Base-by-base conservation (phyloP, 2,888 invertebrate genomes). In the Lottia scabra region DNA sequence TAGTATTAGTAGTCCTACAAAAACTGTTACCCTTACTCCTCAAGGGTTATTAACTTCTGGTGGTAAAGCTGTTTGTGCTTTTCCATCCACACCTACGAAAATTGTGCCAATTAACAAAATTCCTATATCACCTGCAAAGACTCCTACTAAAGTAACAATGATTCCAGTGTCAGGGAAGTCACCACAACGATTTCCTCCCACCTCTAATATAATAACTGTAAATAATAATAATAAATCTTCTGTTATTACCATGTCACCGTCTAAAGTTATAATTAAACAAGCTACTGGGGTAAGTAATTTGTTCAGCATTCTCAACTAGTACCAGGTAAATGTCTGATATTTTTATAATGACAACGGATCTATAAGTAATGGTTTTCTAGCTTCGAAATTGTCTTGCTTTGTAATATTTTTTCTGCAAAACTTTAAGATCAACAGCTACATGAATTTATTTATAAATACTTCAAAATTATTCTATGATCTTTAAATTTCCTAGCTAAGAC, bases 1-100 rank as follows among this genome's bases (percentile, higher is more conserved):
- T 27, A 19, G 63, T 63, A 73, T 63, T 74, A 75, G 45, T 70
- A 68, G 68, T 87, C 88, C 89, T 15, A 87, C 92, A 8, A 93
- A 93, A 88, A 92, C 93, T 0, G 92, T 93, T 65, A 93, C 93
- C 15, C 88, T 93, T 68, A 92, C 92, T 56, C 93, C 93, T 84
- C 93, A 93, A 65, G 84, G 86, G 43, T 78, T 86, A 30, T 74
- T 84, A 19, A 86, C 88, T 15, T 84, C 87, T 4, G 78, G 79
- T 27, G 86, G 85, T 70, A 79, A 78, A 27, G 80, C 80, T 30
- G 81, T 87, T 70, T 75, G 85, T 71, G 79, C 81, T 73, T 69
- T 82, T 73, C 79, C 83, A 73, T 78, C 84, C 45, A 70, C 87
- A 72, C 75, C 87, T 72, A 75, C 81, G 63, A 81, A 87, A 83